A percentile compares a stretch with the other conserved stretches of the same genome.
Evolutionary conservation across 2,113 vertebrate genomes (phyloP).

Genomic region (Misgurnus anguillicaudatus): DNA sequence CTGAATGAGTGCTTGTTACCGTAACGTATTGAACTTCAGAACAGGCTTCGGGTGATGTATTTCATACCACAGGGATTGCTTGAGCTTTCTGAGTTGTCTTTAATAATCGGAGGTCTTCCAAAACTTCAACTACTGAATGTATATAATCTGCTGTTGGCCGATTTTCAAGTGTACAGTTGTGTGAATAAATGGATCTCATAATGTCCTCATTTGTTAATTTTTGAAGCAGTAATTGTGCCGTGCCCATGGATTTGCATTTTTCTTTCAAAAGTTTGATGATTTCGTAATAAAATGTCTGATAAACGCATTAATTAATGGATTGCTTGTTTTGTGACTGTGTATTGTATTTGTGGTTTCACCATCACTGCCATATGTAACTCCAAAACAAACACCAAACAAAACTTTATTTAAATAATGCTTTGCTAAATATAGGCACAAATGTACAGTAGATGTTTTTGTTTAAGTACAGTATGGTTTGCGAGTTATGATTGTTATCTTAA

Average conservation of each 20-base stretch:
- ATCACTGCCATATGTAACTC: not conserved
- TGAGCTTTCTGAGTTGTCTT: slow-evolving; percentile 45
- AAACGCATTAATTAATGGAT: slow-evolving; percentile 1
- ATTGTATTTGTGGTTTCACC: not conserved
- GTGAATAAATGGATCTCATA: slow-evolving; percentile 66
- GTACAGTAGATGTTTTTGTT: too few species aligned
- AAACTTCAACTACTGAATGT: slow-evolving; percentile 67
- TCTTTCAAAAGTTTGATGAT: slow-evolving; percentile 29
- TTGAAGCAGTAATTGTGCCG: slow-evolving; percentile 12
- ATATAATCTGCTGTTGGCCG: slow-evolving; percentile 63
- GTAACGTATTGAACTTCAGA: slow-evolving; percentile 20
- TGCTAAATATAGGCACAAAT: too few species aligned
- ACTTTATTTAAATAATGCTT: too few species aligned
- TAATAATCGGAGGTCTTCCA: slow-evolving; percentile 66
- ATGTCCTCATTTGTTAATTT: slow-evolving; percentile 32
- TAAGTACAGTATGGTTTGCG: too few species aligned
- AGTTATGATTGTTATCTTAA: too few species aligned
- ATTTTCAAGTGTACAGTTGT: slow-evolving; percentile 62
- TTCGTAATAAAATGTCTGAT: slow-evolving; percentile 43
- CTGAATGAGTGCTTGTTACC: slow-evolving; percentile 7
- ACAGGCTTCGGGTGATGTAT: slow-evolving; percentile 10
- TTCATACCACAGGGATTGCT: slow-evolving; percentile 38
- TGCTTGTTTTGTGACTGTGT: not conserved
- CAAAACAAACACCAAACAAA: not conserved
- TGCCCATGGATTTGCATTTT: slow-evolving; percentile 27